Conservation (phyloP, 1,140 invertebrate species). For the Ruditapes philippinarum region DNA sequence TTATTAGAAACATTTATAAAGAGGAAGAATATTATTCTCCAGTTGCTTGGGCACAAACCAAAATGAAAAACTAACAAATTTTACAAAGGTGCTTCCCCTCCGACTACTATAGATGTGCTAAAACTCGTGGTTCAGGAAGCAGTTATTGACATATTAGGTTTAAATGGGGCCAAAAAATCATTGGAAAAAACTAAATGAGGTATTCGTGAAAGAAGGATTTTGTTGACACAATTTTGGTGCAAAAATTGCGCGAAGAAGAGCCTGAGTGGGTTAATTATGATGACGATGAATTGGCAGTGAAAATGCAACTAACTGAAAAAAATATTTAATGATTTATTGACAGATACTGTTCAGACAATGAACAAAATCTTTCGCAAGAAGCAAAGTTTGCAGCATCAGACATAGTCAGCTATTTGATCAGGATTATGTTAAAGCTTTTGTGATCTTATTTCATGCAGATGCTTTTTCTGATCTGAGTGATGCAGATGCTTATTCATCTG, state of each 20-base stretch:
- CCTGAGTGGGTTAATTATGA: constrained; percentile 91
- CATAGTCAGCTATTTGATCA: constrained; percentile 55
- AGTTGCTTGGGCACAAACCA: constrained; percentile 88
- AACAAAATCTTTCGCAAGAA: constrained; percentile 78
- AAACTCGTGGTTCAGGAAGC: constrained; percentile 80
- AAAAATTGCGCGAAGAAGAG: constrained; percentile 91
- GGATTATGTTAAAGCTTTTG: neutral
- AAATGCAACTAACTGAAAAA: constrained; percentile 90
- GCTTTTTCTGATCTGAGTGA: no score
- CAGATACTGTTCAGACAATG: constrained; percentile 88
- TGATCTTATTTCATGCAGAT: no score
- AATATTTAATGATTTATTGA: constrained; percentile 89
- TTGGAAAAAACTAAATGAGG: constrained; percentile 90
- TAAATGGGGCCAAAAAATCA: constrained; percentile 88
- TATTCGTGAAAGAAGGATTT: constrained; percentile 91
- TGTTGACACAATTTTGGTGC: constrained; percentile 91
- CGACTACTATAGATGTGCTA: constrained; percentile 78
- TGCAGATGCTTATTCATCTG: no score
- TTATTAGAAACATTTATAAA: constrained; percentile 87
- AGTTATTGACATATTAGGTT: constrained; percentile 88
- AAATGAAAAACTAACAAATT: constrained; percentile 77
- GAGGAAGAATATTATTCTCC: constrained; percentile 83
- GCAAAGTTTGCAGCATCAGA: constrained; percentile 58
- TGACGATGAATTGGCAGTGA: constrained; percentile 90
- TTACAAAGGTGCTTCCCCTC: constrained; percentile 76